Base-by-base conservation (phyloP, 1,140 invertebrate species). In the Drosophila sulfurigaster region DNA sequence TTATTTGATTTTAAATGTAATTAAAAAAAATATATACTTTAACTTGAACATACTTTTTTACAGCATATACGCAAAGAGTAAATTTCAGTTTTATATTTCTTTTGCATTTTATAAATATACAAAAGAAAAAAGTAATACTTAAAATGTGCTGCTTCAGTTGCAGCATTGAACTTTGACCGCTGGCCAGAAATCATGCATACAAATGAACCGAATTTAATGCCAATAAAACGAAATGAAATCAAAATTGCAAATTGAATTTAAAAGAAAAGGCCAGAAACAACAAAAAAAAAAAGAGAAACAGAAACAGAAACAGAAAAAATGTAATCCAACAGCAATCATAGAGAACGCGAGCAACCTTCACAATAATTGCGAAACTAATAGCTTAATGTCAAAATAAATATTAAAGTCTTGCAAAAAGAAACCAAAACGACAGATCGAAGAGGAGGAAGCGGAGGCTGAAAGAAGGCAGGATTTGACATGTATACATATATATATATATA, bases 291-390 rank as follows among this genome's bases (percentile, higher is more conserved):
- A 4, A n/a, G n/a, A n/a, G n/a, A n/a, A 25, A 25, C 3, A 25
- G 20, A 25, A 25, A 25, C 2, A 25, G 20, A 25, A 25, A 25
- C 20, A 25, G 10, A 11, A n/a, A 6, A 15, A 20, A 43, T 20
- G 0, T 6, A 65, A 43, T n/a, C 8, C 62, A 16, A 45, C 10
- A 32, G 3, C 16, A 43, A 35, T 54, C 4, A 15, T 10, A 6
- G 11, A 51, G 28, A 32, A 16, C 13, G 46, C 38, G 16, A 5
- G 48, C 38, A 52, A n/a, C 6, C 16, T 25, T 10, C 62, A 64
- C 30, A 43, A 43, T 52, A 64, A 64, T 64, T 38, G 62, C 20
- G 46, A 64, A 64, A 52, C 62, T 64, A 64, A 64, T 64, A 52
- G 62, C 35, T 64, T 64, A 52, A 43, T 46, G 43, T 35, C 41